Conservation (phyloP, 2,888 invertebrate species). For the Atethmia centrago region DNA sequence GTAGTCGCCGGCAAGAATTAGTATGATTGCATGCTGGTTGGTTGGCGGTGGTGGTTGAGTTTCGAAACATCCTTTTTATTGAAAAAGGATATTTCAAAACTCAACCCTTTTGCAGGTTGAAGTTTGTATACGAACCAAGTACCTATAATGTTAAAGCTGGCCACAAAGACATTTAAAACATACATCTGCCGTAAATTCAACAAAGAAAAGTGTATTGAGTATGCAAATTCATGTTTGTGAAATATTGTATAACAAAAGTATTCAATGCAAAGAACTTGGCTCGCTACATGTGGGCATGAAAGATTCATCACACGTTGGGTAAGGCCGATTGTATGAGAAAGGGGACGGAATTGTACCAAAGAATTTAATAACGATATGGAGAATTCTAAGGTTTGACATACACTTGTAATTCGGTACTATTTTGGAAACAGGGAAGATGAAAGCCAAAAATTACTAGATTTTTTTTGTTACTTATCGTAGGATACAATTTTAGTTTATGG, state of each 20-base stretch:
- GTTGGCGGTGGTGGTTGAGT: no score
- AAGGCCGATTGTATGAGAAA: slow-evolving; percentile 24
- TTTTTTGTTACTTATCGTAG: not conserved
- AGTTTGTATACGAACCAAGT: not conserved
- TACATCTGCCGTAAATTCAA: slow-evolving; percentile 11
- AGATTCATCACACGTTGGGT: slow-evolving; percentile 43
- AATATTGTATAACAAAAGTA: slow-evolving; percentile 40
- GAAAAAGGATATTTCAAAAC: not conserved
- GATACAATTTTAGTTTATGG: not conserved
- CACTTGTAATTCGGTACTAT: not conserved
- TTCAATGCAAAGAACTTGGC: slow-evolving; percentile 53
- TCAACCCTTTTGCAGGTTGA: not conserved
- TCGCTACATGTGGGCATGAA: slow-evolving; percentile 34
- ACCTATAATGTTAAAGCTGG: not conserved
- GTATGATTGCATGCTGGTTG: no score
- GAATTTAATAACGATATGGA: not conserved
- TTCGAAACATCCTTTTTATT: no score
- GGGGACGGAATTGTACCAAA: slow-evolving; percentile 7
- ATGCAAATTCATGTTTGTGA: slow-evolving; percentile 46
- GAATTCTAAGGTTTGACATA: not conserved
- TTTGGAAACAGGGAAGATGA: not conserved
- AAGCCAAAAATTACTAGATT: not conserved
- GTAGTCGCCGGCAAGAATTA: not conserved
- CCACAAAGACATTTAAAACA: slow-evolving; percentile 20
- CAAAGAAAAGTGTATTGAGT: slow-evolving; percentile 24